Base-by-base conservation (phyloP, 2,888 invertebrate species). In the Sycophila texana region DNA sequence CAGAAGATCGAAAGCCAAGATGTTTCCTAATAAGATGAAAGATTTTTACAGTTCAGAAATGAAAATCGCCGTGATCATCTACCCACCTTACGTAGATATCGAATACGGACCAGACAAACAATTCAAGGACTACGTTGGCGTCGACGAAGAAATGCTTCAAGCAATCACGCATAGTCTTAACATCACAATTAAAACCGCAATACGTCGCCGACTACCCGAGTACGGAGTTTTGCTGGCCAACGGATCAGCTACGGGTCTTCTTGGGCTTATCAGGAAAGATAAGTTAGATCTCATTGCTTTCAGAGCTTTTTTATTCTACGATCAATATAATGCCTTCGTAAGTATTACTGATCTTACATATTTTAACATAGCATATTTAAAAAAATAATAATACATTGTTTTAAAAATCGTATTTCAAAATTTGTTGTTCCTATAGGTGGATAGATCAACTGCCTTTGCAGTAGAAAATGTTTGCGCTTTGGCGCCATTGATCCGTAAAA, bases 241-340 rank as follows among this genome's bases (percentile, higher is more conserved):
- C 47, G 77, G 77, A 0, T 66, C 72, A 0, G 77, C 66, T 3
- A 77, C 65, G 0, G 77, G 77, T 0, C 10, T 77, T 16, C 47
- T 77, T 10, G 58, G 47, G 4, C 18, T 49, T 2, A 18, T 77
- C 7, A n/a, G 18, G 3, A 14, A 39, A 1, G 58, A 51, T 0
- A 16, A 66, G 13, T 30, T 77, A 13, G 77, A 77, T 51, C 16
- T 12, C 7, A 58, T 77, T n/a, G 66, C 77, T 4, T 77, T 72
- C 20, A 72, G 77, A 16, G 63, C 57, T 49, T 77, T 72, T 4
- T n/a, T 66, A 7, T 51, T 72, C 14, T 58, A 65, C 26, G 51
- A 61, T 0, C 16, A 57, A 12, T 72, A 58, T 4, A 61, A 0
- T 16, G 4, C 0, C 1, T 4, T 26, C 65, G 71, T 77, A 30